Conservation (phyloP, 2,113 vertebrate genomes). For the Leptobrachium ailaonicum region DNA sequence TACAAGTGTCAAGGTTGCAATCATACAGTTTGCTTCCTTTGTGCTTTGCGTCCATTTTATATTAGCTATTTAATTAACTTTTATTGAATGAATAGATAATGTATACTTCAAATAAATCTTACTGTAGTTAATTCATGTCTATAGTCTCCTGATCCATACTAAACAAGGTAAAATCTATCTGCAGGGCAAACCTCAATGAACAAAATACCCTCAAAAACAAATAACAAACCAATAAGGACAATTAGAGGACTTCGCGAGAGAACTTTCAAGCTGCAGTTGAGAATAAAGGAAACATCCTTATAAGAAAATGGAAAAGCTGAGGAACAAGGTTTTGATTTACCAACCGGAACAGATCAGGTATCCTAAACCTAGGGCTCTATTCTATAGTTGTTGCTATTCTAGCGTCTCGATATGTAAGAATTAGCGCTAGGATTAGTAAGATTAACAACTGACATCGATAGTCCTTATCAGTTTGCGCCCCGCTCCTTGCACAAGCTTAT, state of each 20-base stretch:
- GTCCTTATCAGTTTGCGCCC: too few relatives aligned
- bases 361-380: too few relatives aligned
- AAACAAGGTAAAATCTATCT: constrained; percentile 23
- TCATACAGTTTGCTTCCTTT: constrained; percentile 16
- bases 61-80: constrained; percentile 45
- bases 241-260: background rate
- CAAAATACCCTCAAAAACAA: background rate
- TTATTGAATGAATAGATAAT: constrained; percentile 36
- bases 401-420: too few relatives aligned
- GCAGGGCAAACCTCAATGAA: constrained; percentile 10
- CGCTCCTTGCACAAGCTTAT: too few relatives aligned
- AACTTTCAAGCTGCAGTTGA: too few relatives aligned
- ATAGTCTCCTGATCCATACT: constrained; percentile 20
- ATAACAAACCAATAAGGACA: background rate
- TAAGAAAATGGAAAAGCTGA: too few relatives aligned
- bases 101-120: constrained; percentile 40
- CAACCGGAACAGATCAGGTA: too few relatives aligned
- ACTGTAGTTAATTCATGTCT: constrained; percentile 29
- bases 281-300: too few relatives aligned
- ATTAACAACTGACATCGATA: too few relatives aligned
- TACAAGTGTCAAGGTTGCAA: constrained; percentile 31
- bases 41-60: constrained; percentile 41
- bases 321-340: too few relatives aligned
- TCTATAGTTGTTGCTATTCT: too few relatives aligned
- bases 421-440: too few relatives aligned